Conservation (phyloP, 2,797 vertebrate genomes). For the Falco naumanni region DNA sequence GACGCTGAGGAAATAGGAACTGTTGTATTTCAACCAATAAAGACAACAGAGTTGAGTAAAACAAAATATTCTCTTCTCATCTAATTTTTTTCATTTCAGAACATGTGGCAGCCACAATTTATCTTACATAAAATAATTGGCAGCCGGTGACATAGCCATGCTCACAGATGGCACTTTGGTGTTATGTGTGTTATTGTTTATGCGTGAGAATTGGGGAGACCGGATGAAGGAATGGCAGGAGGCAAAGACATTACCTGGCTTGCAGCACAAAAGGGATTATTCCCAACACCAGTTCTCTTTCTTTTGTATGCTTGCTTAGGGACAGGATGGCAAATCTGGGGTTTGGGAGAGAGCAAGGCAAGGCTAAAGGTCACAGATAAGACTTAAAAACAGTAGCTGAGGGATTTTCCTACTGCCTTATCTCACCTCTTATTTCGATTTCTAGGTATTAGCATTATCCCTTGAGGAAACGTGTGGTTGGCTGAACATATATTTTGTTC, state of each 20-base stretch:
- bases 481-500: background rate
- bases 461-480: background rate
- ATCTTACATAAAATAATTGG: background rate
- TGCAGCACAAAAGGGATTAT: background rate
- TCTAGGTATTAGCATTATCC: background rate
- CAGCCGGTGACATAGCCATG: background rate
- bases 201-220: background rate
- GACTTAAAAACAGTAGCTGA: background rate
- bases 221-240: background rate
- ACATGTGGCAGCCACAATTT: background rate
- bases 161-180: slow-evolving; percentile 4
- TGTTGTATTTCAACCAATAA: slow-evolving; percentile 10
- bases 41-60: background rate
- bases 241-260: background rate
- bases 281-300: background rate
- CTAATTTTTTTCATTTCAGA: background rate
- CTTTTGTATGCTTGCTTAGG: background rate
- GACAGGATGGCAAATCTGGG: background rate
- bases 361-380: background rate
- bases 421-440: background rate
- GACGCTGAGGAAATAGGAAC: background rate
- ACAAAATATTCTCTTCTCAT: background rate
- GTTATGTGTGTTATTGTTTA: background rate
- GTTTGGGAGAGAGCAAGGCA: background rate
- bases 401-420: background rate